Conservation (phyloP, 2,113 vertebrate species). For the Sander lucioperca region DNA sequence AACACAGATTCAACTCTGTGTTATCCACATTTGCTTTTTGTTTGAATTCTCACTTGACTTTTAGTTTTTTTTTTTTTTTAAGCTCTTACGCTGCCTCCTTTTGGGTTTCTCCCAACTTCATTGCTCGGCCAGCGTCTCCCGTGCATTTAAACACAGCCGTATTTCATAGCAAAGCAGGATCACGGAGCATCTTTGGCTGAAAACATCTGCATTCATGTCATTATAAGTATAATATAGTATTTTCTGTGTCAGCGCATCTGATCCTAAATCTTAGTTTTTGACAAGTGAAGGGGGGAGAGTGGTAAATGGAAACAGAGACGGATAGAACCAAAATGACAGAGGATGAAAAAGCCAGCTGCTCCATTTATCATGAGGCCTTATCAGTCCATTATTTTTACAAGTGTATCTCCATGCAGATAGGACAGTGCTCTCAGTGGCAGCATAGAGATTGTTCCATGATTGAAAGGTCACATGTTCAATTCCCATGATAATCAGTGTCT, state of each 20-base stretch:
- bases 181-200: background rate
- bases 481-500: background rate
- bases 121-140: background rate
- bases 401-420: constrained; percentile 37
- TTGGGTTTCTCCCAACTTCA: constrained; percentile 7
- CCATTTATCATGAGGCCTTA: constrained; percentile 19
- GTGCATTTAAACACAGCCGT: constrained; percentile 28
- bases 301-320: constrained; percentile 13
- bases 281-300: background rate
- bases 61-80: constrained; percentile 32
- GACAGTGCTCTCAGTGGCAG: background rate
- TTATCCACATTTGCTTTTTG: constrained; percentile 43
- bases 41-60: constrained; percentile 58
- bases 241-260: constrained; percentile 36
- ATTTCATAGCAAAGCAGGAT: constrained; percentile 10
- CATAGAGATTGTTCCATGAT: background rate
- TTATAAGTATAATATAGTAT: constrained; percentile 13
- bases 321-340: constrained; percentile 19
- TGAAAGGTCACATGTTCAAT: constrained; percentile 8
- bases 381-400: constrained; percentile 17
- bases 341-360: constrained; percentile 34
- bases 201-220: constrained; percentile 39
- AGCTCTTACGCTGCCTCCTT: constrained; percentile 6
- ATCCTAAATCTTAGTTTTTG: constrained; percentile 42
- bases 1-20: constrained; percentile 41